Evolutionary conservation across 2,113 vertebrate species (phyloP).

Genomic region (Dicentrarchus labrax): DNA sequence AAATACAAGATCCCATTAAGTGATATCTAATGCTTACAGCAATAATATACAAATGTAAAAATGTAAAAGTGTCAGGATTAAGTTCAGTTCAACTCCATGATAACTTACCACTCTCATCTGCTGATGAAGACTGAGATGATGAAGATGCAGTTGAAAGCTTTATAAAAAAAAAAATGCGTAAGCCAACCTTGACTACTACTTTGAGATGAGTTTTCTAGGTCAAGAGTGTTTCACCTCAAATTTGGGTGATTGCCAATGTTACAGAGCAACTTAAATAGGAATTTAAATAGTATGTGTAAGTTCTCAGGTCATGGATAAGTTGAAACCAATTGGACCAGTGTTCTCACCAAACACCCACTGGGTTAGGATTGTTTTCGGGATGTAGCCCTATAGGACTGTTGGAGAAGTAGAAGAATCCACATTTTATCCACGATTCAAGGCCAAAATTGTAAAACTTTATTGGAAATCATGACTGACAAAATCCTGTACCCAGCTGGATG

Average conservation of each 20-base stretch:
- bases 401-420: neutral
- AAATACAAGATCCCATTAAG: neutral
- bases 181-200: neutral
- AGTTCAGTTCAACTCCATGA: neutral
- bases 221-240: neutral
- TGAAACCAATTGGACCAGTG: neutral
- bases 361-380: neutral
- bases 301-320: neutral
- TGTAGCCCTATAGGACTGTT: neutral
- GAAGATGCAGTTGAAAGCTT: neutral
- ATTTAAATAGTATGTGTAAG: neutral
- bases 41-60: neutral
- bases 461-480: conserved; percentile 35
- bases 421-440: conserved; percentile 28
- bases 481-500: conserved; percentile 4
- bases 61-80: neutral
- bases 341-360: neutral
- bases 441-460: conserved; percentile 16
- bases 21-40: neutral
- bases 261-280: neutral
- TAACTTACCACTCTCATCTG: neutral
- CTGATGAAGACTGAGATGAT: neutral
- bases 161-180: neutral
- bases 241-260: neutral
- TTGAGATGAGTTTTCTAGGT: neutral